phyloP scores from a whole-genome alignment of 2,888 invertebrate species.

The Saturnia japonica region DNA sequence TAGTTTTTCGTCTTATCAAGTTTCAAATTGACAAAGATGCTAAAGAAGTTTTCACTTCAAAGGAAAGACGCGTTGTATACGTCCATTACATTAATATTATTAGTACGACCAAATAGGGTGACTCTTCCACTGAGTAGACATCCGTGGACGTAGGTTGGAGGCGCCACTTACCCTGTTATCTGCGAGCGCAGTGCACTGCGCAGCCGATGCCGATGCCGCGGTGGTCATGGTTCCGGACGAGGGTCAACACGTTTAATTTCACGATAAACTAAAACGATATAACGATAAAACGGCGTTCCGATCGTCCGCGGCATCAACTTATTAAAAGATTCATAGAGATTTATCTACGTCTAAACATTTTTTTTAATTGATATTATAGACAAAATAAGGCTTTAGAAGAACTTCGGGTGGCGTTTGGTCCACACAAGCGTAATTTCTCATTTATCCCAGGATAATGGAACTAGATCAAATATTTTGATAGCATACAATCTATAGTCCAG shows the following conservation, averaged over 20 bases:
- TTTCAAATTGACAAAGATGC: too few relatives aligned
- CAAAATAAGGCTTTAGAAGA: background rate
- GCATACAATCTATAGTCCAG: too few relatives aligned
- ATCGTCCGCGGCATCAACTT: background rate
- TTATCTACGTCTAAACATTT: background rate
- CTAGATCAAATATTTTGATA: too few relatives aligned
- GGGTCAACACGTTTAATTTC: conserved; percentile 37
- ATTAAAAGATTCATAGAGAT: conserved; percentile 8
- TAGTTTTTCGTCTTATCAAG: too few relatives aligned
- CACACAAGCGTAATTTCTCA: too few relatives aligned
- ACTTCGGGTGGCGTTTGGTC: too few relatives aligned
- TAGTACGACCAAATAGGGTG: background rate
- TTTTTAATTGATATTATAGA: background rate
- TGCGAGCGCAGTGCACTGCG: background rate
- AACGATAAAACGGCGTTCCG: conserved; percentile 17
- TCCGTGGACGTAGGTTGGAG: background rate
- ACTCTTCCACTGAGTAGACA: background rate
- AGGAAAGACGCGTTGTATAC: too few relatives aligned
- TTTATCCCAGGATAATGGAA: too few relatives aligned
- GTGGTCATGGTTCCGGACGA: conserved; percentile 26
- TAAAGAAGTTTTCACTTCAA: too few relatives aligned
- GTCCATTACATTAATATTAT: too few relatives aligned
- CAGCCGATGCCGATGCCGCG: conserved; percentile 25
- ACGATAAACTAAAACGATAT: conserved; percentile 38
- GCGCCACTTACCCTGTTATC: conserved; percentile 4